phyloP scores from a whole-genome alignment of 2,113 vertebrate genomes.

The Bubalus kerabau region DNA sequence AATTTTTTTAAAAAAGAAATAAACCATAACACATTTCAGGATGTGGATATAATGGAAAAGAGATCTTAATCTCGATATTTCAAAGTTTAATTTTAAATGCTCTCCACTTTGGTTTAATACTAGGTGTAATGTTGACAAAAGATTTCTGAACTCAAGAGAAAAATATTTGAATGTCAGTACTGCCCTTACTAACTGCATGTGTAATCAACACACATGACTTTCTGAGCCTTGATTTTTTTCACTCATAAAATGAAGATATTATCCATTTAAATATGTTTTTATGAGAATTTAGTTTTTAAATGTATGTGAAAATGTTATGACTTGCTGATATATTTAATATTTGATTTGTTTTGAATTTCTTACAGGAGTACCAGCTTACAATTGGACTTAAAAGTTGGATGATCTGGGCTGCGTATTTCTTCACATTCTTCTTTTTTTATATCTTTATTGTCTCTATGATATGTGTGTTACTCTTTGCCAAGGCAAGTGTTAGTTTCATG shows the following conservation, averaged over 20 bases:
- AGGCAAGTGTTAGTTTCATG: slow-evolving; percentile 80
- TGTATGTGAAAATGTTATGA: neutral
- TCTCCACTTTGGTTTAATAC: neutral
- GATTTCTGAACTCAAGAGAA: neutral
- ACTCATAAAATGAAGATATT: neutral
- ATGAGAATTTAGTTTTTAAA: neutral
- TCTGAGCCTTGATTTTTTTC: neutral
- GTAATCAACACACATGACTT: neutral
- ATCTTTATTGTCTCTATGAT: slow-evolving; percentile 89
- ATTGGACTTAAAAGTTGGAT: slow-evolving; percentile 97
- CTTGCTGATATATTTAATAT: neutral
- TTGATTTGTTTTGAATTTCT: slow-evolving; percentile 39
- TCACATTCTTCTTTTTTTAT: slow-evolving; percentile 93
- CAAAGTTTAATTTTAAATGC: neutral
- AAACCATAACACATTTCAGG: neutral
- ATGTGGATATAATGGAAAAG: neutral
- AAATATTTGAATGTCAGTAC: neutral
- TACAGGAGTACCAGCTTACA: slow-evolving; percentile 97
- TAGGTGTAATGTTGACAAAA: neutral
- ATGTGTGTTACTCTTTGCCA: slow-evolving; percentile 88
- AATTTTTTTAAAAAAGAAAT: neutral
- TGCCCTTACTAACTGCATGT: neutral
- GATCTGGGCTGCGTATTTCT: slow-evolving; percentile 94
- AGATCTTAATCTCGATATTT: neutral
- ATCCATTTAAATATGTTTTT: neutral